Conservation (phyloP, 2,797 vertebrate species). For the Emys orbicularis region DNA sequence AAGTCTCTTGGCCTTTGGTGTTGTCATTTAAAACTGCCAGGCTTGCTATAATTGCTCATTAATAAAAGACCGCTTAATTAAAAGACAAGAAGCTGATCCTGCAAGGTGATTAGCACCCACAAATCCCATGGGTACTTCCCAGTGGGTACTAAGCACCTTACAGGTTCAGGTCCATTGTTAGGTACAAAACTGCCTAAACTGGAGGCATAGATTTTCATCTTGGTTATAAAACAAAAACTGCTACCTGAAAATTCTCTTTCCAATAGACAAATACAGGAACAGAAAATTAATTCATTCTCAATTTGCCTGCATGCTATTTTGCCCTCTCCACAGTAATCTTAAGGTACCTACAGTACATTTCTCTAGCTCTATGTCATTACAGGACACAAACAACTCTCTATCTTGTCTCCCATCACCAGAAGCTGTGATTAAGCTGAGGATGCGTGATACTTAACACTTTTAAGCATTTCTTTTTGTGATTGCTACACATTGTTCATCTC, state of each 20-base stretch:
- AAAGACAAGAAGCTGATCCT: background rate
- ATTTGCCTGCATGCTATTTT: background rate
- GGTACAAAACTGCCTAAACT: background rate
- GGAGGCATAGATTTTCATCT: background rate
- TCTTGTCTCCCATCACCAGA: background rate
- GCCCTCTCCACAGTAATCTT: rapidly evolving
- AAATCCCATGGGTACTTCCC: background rate
- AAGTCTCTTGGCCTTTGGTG: background rate
- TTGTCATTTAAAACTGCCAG: background rate
- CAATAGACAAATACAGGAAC: background rate
- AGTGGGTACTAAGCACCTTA: background rate
- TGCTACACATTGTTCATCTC: background rate
- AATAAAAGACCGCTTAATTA: background rate
- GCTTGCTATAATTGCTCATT: background rate
- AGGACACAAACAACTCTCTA: background rate
- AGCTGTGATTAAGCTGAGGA: background rate
- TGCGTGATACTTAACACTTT: background rate
- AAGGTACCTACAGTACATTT: background rate
- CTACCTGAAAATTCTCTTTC: background rate
- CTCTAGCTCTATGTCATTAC: background rate
- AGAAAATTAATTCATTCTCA: background rate
- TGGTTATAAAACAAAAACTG: background rate
- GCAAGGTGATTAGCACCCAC: background rate
- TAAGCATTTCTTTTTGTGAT: background rate
- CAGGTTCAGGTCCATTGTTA: background rate